phyloP scores from a whole-genome alignment of 2,888 invertebrate species.

The Rhyacophila evoluta region DNA sequence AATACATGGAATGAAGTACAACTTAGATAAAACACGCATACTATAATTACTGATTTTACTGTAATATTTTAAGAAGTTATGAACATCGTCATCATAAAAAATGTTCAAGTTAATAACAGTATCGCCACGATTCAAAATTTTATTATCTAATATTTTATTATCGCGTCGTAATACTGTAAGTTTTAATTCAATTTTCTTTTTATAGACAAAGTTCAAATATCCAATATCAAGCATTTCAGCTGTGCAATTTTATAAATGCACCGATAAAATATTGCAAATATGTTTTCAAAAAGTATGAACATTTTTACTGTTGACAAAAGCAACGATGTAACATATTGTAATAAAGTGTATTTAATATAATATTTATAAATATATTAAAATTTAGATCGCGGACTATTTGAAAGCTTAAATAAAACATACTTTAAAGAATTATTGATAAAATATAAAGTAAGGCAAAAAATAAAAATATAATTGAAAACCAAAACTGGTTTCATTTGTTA shows the following conservation, averaged over 20 bases:
- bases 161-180: slow-evolving; percentile 15
- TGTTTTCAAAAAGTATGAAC: background rate
- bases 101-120: background rate
- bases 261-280: slow-evolving; percentile 25
- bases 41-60: too few species aligned
- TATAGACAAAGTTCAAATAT: slow-evolving; percentile 37
- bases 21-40: too few species aligned
- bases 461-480: too few species aligned
- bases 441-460: too few species aligned
- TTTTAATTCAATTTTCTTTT: slow-evolving; percentile 38
- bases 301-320: background rate
- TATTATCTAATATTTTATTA: slow-evolving; percentile 31
- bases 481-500: too few species aligned
- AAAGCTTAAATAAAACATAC: too few species aligned
- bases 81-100: background rate
- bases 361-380: too few species aligned
- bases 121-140: background rate
- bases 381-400: too few species aligned
- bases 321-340: background rate
- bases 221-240: slow-evolving; percentile 32
- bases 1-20: too few species aligned
- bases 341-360: too few species aligned
- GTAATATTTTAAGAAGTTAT: too few species aligned
- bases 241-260: slow-evolving; percentile 33
- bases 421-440: too few species aligned